Evolutionary conservation across 2,113 vertebrate genomes (phyloP).

Genomic region (Anhinga anhinga): DNA sequence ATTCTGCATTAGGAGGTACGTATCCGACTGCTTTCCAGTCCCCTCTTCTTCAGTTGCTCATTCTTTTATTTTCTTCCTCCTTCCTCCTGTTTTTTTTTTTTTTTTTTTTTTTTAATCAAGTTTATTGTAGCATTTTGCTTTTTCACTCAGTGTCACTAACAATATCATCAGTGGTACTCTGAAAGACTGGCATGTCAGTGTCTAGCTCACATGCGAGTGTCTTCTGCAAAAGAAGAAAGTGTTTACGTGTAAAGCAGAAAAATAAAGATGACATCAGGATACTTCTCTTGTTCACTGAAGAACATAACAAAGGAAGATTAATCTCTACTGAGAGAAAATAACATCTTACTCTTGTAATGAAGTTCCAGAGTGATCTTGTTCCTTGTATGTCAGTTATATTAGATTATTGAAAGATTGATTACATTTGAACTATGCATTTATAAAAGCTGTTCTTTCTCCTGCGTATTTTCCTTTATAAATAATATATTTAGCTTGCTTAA

Average conservation of each 20-base stretch:
- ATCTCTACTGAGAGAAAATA: background rate
- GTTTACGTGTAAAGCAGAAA: background rate
- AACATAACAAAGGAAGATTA: background rate
- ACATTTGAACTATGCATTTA: background rate
- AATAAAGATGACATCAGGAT: background rate
- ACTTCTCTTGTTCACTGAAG: background rate
- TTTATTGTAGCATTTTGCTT: slow-evolving; percentile 27
- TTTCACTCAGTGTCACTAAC: slow-evolving; percentile 57
- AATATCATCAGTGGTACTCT: background rate
- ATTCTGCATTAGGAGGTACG: slow-evolving; percentile 91
- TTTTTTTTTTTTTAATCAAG: background rate
- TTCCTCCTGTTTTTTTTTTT: background rate
- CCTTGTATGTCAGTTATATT: background rate
- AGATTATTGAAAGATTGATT: background rate
- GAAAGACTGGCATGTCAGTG: background rate
- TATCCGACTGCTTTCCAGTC: slow-evolving; percentile 78
- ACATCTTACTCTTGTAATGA: background rate
- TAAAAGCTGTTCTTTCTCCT: background rate
- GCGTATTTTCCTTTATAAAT: background rate
- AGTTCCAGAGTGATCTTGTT: background rate
- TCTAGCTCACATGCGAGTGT: background rate
- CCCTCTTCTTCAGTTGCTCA: slow-evolving; percentile 63
- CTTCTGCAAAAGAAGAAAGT: background rate
- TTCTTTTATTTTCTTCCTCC: slow-evolving; percentile 50
- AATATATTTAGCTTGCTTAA: background rate